Percentiles rank a stretch among this genome's conserved stretches.
These are phyloP conservation scores for Gallinago media DNA, from an alignment of 2,113 vertebrate genomes.

Conservation along the genomic window DNA sequence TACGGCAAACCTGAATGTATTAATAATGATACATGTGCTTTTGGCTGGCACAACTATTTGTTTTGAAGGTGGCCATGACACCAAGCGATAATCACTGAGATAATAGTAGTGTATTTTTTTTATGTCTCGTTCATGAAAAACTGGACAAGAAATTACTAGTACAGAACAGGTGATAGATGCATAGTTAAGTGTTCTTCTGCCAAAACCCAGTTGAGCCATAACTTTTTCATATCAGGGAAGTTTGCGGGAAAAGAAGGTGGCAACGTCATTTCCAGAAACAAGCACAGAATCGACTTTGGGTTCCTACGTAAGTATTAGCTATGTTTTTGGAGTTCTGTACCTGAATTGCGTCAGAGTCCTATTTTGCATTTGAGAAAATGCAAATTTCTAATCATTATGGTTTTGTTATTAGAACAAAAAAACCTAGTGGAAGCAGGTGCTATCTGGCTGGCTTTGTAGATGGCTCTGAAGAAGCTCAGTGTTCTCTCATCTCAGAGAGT, in stretches of 20 bases:
- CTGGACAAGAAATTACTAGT: background rate
- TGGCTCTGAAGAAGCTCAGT: background rate
- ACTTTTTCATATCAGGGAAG: background rate
- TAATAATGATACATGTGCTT: background rate
- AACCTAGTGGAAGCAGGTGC: background rate
- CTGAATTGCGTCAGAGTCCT: background rate
- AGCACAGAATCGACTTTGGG: background rate
- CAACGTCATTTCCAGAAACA: background rate
- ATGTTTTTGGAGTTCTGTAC: background rate
- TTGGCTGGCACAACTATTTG: background rate
- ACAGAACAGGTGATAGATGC: background rate
- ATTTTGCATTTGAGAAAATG: background rate
- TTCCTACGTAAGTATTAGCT: background rate
- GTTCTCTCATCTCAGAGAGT: background rate
- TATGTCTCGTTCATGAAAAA: background rate
- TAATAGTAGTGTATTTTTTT: background rate
- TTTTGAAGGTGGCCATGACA: slow-evolving; percentile 2
- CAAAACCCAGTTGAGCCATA: background rate
- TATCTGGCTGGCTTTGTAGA: background rate
- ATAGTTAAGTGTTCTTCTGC: background rate
- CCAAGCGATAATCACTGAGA: background rate
- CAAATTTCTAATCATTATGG: background rate
- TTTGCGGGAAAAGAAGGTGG: background rate
- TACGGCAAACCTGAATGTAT: background rate
- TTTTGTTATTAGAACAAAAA: background rate